phyloP scores from a whole-genome alignment of 2,113 vertebrate species.

The Malaclemys terrapin region DNA sequence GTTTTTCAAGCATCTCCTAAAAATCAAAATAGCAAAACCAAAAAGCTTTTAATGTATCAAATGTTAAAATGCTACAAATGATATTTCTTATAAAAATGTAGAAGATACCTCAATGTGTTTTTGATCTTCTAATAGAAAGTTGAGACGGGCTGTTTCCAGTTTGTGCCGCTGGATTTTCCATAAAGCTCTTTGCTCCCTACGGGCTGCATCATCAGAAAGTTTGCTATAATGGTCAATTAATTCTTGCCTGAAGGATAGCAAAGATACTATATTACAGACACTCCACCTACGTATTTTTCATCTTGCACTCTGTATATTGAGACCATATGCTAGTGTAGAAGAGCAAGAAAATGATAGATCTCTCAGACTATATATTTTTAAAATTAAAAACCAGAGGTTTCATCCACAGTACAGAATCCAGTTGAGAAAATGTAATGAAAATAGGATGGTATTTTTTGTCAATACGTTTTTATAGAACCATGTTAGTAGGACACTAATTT shows the following conservation, averaged over 20 bases:
- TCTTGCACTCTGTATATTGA: background rate
- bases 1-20: slow-evolving; percentile 82
- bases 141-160: slow-evolving; percentile 82
- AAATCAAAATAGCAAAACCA: background rate
- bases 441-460: background rate
- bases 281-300: background rate
- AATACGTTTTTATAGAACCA: background rate
- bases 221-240: slow-evolving; percentile 93
- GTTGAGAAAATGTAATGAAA: background rate
- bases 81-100: background rate
- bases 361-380: background rate
- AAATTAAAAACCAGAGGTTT: background rate
- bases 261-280: background rate
- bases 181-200: slow-evolving; percentile 88
- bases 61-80: background rate
- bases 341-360: background rate
- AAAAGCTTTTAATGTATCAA: background rate
- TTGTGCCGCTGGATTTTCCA: slow-evolving; percentile 92
- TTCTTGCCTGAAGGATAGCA: slow-evolving; percentile 85
- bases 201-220: slow-evolving; percentile 92
- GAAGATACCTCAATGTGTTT: slow-evolving; percentile 80
- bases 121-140: slow-evolving; percentile 85
- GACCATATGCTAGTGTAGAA: background rate
- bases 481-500: background rate
- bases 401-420: background rate